Conservation (phyloP, 2,113 vertebrate species). For the Fukomys damarensis region DNA sequence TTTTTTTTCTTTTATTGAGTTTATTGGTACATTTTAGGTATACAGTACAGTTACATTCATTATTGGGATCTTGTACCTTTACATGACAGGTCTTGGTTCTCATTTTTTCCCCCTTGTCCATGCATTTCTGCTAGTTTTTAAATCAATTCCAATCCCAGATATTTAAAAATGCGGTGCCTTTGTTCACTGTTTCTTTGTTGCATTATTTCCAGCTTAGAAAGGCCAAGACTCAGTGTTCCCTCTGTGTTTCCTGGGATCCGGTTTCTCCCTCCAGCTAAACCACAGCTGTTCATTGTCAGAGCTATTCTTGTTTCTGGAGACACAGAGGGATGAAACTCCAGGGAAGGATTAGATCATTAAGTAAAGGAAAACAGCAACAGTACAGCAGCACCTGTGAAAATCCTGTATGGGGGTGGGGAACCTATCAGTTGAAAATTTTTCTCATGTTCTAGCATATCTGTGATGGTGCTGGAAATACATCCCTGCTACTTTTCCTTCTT, state of each 20-base stretch:
- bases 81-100: too few relatives aligned
- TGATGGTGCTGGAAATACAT: constrained; percentile 28
- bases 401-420: not conserved
- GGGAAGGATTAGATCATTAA: constrained; percentile 52
- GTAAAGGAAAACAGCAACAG: constrained; percentile 22
- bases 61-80: too few relatives aligned
- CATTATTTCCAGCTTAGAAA: not conserved
- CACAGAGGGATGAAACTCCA: not conserved
- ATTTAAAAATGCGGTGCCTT: not conserved
- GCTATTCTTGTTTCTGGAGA: not conserved
- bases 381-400: constrained; percentile 5
- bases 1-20: too few relatives aligned
- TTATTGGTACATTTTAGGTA: too few relatives aligned
- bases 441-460: not conserved
- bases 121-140: constrained; percentile 20
- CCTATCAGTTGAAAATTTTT: constrained; percentile 3
- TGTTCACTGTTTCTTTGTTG: not conserved
- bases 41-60: too few relatives aligned
- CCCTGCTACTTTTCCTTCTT: not conserved
- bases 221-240: not conserved
- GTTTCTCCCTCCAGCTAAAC: not conserved
- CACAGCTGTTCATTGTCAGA: constrained; percentile 44
- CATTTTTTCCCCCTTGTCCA: too few relatives aligned
- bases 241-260: not conserved
- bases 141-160: not conserved